These are phyloP conservation scores for Rhadina sibilatrix DNA, from an alignment of 2,113 vertebrate species.

Conservation along the genomic window DNA sequence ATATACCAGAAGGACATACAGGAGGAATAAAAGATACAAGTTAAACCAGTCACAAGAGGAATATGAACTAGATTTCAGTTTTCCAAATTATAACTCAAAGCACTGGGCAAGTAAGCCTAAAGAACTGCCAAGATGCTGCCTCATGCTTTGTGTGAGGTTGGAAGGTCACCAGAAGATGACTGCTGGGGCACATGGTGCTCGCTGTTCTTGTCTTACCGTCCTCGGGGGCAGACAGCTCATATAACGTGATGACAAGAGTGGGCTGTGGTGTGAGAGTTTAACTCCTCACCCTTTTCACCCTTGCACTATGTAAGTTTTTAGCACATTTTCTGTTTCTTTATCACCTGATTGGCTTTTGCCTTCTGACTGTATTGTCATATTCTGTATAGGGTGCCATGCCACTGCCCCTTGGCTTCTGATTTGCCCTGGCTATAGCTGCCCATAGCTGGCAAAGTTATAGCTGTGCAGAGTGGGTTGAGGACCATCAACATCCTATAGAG, in stretches of 20 bases:
- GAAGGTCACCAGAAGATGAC: neutral
- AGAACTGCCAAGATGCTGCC: neutral
- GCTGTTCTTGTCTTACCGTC: neutral
- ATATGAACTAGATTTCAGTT: neutral
- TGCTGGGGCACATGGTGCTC: neutral
- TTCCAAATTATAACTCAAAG: neutral
- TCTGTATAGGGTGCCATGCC: neutral
- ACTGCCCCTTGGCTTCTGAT: neutral
- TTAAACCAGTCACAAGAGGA: neutral
- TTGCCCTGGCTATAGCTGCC: neutral
- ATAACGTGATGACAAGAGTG: neutral
- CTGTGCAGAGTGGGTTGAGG: neutral
- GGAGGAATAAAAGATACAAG: neutral
- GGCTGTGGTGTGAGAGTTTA: neutral
- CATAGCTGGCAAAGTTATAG: neutral
- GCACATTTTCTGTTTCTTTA: neutral
- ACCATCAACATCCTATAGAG: neutral
- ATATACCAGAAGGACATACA: neutral
- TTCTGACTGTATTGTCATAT: neutral
- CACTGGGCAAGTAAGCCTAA: neutral
- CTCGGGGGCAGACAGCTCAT: neutral
- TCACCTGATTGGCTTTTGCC: neutral
- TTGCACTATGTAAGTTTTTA: neutral
- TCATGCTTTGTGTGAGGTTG: neutral
- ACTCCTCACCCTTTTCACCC: neutral